phyloP scores from a whole-genome alignment of 2,113 vertebrate species.

The Gambusia holbrooki region DNA sequence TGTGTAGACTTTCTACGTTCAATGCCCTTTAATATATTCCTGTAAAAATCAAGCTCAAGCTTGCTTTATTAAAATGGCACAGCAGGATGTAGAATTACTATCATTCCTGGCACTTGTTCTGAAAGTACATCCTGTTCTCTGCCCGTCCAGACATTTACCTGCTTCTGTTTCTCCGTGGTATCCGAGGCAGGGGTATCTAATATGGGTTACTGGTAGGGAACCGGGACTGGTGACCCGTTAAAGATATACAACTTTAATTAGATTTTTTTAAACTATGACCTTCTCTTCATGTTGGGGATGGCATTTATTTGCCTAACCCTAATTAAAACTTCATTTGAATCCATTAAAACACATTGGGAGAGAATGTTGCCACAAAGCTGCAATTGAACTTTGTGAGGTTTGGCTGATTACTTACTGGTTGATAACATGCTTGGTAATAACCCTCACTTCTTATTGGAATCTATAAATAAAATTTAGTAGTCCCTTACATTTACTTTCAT shows the following conservation, averaged over 20 bases:
- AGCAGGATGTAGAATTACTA: not conserved
- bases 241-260: not conserved
- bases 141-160: not conserved
- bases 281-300: not conserved
- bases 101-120: not conserved
- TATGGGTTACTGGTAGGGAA: not conserved
- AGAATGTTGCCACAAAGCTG: not conserved
- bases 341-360: not conserved
- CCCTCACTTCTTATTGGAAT: not conserved
- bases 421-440: constrained; percentile 2
- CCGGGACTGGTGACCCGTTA: not conserved
- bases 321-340: constrained; percentile 3
- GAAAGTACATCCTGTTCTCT: not conserved
- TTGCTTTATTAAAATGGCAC: not conserved
- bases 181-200: not conserved
- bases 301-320: constrained; percentile 8
- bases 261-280: not conserved
- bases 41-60: not conserved
- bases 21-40: no score
- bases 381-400: not conserved
- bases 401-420: not conserved
- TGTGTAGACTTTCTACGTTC: no score
- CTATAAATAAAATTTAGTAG: not conserved
- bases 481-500: not conserved
- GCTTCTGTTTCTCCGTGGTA: not conserved